Percentiles rank a stretch among this genome's conserved stretches.
phyloP scores from a whole-genome alignment of 2,113 vertebrate species.

The Xerus inauris region DNA sequence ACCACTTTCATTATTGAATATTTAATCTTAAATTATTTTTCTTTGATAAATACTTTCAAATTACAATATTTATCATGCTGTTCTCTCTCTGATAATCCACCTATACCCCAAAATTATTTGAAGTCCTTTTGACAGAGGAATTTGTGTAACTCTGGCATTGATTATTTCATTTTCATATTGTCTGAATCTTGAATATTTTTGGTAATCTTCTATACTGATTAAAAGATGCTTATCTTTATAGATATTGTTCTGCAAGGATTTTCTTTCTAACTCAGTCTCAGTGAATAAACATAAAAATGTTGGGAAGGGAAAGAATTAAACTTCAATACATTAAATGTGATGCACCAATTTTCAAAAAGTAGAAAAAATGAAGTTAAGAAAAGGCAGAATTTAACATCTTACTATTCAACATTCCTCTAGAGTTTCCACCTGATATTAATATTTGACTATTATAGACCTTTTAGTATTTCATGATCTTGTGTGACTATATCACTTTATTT shows the following conservation, averaged over 20 bases:
- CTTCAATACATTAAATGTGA: neutral
- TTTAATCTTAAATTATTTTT: neutral
- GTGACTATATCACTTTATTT: neutral
- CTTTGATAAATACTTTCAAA: neutral
- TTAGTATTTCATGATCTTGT: neutral
- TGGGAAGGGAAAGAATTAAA: fast-evolving
- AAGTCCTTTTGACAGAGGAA: neutral
- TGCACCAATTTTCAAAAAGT: no score
- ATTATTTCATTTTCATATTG: neutral
- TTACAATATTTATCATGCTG: neutral
- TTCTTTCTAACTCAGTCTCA: neutral
- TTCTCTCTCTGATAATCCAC: neutral
- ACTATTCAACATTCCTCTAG: neutral
- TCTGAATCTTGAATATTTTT: neutral
- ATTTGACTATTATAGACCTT: neutral
- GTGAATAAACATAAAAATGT: neutral
- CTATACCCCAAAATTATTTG: neutral
- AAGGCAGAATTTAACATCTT: neutral
- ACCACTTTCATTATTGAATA: neutral
- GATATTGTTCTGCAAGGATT: neutral
- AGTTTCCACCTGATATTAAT: neutral
- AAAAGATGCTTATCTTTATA: neutral
- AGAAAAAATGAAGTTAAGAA: neutral
- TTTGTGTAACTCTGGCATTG: neutral
- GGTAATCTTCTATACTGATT: neutral